phyloP scores from a whole-genome alignment of 2,113 vertebrate species.

The Sceloporus undulatus region DNA sequence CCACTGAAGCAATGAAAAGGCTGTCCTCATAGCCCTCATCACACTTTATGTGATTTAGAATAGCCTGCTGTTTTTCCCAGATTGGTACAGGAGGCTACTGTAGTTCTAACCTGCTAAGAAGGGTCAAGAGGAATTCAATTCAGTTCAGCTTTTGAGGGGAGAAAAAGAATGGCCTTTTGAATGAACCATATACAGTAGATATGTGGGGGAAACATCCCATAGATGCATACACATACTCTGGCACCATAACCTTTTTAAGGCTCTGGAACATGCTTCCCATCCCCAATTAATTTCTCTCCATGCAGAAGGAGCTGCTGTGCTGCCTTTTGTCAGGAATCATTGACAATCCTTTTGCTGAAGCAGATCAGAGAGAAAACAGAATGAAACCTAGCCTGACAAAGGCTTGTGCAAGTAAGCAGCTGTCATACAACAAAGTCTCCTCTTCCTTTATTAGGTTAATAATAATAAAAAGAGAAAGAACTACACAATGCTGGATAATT shows the following conservation, averaged over 20 bases:
- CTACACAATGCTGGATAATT: conserved; percentile 44
- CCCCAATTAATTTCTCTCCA: conserved; percentile 18
- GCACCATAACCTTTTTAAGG: neutral
- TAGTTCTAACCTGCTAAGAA: neutral
- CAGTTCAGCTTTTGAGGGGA: too few species aligned
- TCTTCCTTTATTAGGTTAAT: conserved; percentile 41
- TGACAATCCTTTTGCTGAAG: neutral
- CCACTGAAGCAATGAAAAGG: too few species aligned
- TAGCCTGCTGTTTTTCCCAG: too few species aligned
- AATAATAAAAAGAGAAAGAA: conserved; percentile 38
- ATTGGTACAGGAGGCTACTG: too few species aligned
- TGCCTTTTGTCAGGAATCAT: neutral
- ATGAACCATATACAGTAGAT: neutral
- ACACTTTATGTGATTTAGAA: neutral
- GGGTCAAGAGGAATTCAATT: neutral
- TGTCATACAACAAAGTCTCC: conserved; percentile 27
- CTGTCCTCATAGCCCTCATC: too few species aligned
- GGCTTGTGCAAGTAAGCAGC: conserved; percentile 13
- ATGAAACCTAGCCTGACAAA: conserved; percentile 29
- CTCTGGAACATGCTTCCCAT: neutral
- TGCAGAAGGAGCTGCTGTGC: neutral
- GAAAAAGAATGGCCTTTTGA: too few species aligned
- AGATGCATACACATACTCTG: neutral
- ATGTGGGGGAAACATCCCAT: neutral
- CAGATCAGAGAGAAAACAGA: conserved; percentile 30